Percentiles rank a stretch among this genome's conserved stretches.
phyloP scores from a whole-genome alignment of 64 coral and sea anemone genomes.

The Actinia equina region DNA sequence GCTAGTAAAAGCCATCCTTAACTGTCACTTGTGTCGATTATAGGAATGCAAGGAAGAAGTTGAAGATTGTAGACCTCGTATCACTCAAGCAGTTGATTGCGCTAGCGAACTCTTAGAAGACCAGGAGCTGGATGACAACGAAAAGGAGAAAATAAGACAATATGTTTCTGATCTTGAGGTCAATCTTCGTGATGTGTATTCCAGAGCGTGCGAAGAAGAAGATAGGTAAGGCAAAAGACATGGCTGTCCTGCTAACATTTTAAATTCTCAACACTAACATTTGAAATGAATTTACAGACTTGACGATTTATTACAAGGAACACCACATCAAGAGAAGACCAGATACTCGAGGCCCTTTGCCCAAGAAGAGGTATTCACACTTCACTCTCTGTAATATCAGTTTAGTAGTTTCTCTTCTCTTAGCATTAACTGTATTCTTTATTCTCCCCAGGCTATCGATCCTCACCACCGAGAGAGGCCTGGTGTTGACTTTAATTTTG shows the following conservation, averaged over 20 bases:
- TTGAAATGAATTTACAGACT: not conserved
- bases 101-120: constrained; percentile 19
- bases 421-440: not conserved
- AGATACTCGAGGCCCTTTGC: not conserved
- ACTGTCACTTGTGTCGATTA: not conserved
- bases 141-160: constrained; percentile 12
- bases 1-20: no score
- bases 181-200: not conserved
- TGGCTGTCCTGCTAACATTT: not conserved
- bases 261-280: not conserved
- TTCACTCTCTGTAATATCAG: not conserved
- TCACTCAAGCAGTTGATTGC: not conserved
- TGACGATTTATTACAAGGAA: not conserved
- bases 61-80: constrained; percentile 7
- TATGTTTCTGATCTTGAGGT: constrained; percentile 1
- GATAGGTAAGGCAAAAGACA: not conserved
- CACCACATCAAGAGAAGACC: not conserved
- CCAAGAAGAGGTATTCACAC: not conserved
- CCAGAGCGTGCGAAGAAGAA: not conserved
- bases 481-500: constrained; percentile 11
- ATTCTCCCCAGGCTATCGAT: not conserved
- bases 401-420: not conserved
- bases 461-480: constrained; percentile 3
- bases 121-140: not conserved
- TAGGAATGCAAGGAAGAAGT: constrained; percentile 29